Conservation (phyloP, 2,113 vertebrate species). For the Xenotilapia flavipinnis region DNA sequence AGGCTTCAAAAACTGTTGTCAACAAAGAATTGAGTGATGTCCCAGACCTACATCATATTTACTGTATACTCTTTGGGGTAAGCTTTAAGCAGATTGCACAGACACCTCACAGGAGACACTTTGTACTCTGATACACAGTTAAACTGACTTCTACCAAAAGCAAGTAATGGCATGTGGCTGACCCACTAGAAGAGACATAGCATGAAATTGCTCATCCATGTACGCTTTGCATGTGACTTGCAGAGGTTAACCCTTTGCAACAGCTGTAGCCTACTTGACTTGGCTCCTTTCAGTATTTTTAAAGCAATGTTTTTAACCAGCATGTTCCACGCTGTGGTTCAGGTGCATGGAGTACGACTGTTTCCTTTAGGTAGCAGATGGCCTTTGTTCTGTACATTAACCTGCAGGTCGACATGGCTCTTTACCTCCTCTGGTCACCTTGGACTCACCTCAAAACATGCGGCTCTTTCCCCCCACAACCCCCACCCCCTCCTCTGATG, state of each 20-base stretch:
- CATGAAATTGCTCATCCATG: conserved; percentile 3
- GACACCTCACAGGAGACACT: neutral
- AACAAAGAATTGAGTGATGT: neutral
- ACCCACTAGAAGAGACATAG: neutral
- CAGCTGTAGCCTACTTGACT: neutral
- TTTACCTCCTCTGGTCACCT: conserved; percentile 60
- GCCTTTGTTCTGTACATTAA: conserved; percentile 32
- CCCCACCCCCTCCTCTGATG: neutral
- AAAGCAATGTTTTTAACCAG: neutral
- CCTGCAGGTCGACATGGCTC: conserved; percentile 48
- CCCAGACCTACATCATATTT: neutral
- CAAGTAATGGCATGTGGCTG: neutral
- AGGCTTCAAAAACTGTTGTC: neutral
- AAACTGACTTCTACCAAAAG: neutral
- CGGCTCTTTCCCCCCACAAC: conserved; percentile 25
- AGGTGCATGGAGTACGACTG: neutral
- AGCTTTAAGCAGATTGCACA: neutral
- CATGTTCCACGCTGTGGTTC: neutral
- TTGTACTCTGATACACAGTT: neutral
- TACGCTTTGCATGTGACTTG: conserved; percentile 23
- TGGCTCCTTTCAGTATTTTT: neutral
- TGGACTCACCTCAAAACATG: conserved; percentile 66
- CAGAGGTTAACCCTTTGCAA: conserved; percentile 7
- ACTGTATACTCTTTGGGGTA: neutral
- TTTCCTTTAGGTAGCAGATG: conserved; percentile 1